Conservation (phyloP, 2,888 invertebrate species). For the Drosophila nr. perissopoda region DNA sequence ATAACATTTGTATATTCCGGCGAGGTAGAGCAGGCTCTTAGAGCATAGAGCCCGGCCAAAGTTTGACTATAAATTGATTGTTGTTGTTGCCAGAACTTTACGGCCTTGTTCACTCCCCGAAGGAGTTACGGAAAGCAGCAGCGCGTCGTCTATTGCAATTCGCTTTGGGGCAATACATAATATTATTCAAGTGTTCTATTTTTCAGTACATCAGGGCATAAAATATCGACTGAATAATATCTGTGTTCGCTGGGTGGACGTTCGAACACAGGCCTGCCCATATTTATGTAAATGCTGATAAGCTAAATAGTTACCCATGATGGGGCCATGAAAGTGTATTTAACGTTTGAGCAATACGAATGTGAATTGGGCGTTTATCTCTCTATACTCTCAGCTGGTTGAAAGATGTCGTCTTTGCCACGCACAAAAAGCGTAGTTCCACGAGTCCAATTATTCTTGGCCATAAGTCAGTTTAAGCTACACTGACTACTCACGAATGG, state of each 20-base stretch:
- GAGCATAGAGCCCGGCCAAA: conserved; percentile 46
- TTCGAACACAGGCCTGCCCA: background rate
- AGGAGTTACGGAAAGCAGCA: conserved; percentile 35
- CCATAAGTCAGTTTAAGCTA: conserved; percentile 6
- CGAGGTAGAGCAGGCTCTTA: conserved; percentile 45
- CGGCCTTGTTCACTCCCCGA: conserved; percentile 26
- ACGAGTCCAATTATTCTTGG: background rate
- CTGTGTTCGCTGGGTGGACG: conserved; percentile 1
- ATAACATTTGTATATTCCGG: conserved; percentile 66
- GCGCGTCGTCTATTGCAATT: conserved; percentile 47
- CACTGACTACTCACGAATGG: background rate
- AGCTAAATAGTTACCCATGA: conserved; percentile 1
- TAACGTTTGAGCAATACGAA: background rate
- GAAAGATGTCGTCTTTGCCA: background rate
- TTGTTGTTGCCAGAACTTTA: conserved; percentile 43
- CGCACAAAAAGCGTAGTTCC: conserved; percentile 1
- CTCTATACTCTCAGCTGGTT: background rate
- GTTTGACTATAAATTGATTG: conserved; percentile 70
- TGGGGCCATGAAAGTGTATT: background rate
- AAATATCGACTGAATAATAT: conserved; percentile 56
- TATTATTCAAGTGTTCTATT: conserved; percentile 61
- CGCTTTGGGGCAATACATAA: conserved; percentile 54
- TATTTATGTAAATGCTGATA: conserved; percentile 9
- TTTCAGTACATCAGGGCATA: conserved; percentile 57
- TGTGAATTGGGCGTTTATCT: background rate